These are phyloP conservation scores for Leptopilina boulardi DNA, from an alignment of 1,140 invertebrate genomes.

Conservation along the genomic window DNA sequence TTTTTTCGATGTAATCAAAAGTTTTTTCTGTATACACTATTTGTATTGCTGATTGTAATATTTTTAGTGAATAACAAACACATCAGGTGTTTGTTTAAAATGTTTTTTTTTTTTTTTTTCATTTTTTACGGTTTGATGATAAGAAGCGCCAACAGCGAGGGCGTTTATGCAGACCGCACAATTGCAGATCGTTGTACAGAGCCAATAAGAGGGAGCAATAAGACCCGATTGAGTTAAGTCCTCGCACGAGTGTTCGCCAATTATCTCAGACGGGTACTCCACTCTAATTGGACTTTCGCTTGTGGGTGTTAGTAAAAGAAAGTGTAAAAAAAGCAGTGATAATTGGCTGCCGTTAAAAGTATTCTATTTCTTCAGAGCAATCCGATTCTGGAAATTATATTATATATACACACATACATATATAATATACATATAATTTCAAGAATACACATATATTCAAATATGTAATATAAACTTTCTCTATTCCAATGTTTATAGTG, in stretches of 20 bases:
- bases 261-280: conserved; percentile 69
- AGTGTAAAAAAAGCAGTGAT: conserved; percentile 18
- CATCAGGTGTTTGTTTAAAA: neutral
- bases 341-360: conserved; percentile 26
- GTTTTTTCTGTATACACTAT: too few relatives aligned
- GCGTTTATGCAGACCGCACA: conserved; percentile 5
- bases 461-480: neutral
- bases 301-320: conserved; percentile 67
- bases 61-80: neutral
- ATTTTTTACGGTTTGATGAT: neutral
- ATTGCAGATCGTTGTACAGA: conserved; percentile 6
- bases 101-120: too few relatives aligned
- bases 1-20: too few relatives aligned
- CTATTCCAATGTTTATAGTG: neutral
- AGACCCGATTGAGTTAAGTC: conserved; percentile 66
- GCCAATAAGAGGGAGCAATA: neutral
- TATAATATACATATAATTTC: too few relatives aligned
- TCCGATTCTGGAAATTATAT: conserved; percentile 9
- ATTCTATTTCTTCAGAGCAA: conserved; percentile 10
- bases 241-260: conserved; percentile 67
- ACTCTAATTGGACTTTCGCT: conserved; percentile 71
- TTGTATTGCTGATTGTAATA: neutral
- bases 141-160: conserved; percentile 1
- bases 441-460: too few relatives aligned
- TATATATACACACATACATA: too few relatives aligned